Evolutionary conservation across 2,888 invertebrate genomes (phyloP), one percentile per base, ranked within the genome.

Genomic region (Mythimna albipuncta): DNA sequence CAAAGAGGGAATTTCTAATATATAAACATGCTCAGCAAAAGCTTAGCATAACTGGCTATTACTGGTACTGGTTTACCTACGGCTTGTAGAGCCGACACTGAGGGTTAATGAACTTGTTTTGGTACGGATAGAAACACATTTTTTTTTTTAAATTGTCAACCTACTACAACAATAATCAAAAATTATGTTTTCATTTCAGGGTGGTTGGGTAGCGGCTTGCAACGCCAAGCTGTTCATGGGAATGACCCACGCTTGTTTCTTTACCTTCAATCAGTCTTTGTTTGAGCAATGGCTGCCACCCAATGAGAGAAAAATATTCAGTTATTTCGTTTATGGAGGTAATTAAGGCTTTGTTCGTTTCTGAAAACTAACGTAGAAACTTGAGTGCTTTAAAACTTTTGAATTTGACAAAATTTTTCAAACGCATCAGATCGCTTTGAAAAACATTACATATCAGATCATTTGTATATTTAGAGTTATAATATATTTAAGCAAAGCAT

Each of bases 201-300:
- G 95, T 19, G 94, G 97, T 19, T 97, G 97, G 93, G 92, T 95
- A 50, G 97, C 97, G 0, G 96, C 97, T 0, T 97, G 97, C 87
- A 96, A 96, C 21, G 92, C 94, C 0, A 91, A 93, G 67, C 86
- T 95, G 59, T 84, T 95, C 59, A 89, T 95, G 90, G 96, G 96
- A 0, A 93, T 93, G 91, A 88, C 91, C 0, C 95, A 96, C 54
- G 97, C 97, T 1, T 93, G 93, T 21, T 83, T 93, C 32, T 87
- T 90, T 19, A 91, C 93, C 0, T 87, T 92, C 1, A 93, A 93
- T 67, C 91, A 91, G 47, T 83, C 87, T 0, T 86, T 95, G 44
- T 62, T 94, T 0, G 86, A 90, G 0, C 89, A 89, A 2, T 96
- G 95, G 95, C 82, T 95, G 4, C 94, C 94, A 2, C 94, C 94